These are phyloP conservation scores for Tympanuchus pallidicinctus DNA, from an alignment of 2,113 vertebrate genomes.

Conservation along the genomic window DNA sequence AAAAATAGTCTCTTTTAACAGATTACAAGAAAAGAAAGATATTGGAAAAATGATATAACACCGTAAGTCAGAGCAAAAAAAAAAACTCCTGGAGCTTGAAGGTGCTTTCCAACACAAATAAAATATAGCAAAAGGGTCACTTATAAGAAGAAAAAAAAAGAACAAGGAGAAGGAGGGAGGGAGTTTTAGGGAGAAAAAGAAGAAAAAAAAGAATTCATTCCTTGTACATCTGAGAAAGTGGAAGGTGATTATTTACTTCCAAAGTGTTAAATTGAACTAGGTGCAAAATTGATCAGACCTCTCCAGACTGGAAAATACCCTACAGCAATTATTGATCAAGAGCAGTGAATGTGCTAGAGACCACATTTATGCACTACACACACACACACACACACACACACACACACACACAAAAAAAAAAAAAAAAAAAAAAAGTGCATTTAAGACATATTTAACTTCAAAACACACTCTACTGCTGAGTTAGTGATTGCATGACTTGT, in stretches of 20 bases:
- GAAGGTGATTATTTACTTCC: slow-evolving; percentile 68
- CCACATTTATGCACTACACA: neutral
- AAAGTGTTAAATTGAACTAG: slow-evolving; percentile 67
- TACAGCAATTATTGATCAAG: slow-evolving; percentile 62
- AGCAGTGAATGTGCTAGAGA: slow-evolving; percentile 19
- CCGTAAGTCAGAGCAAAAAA: neutral
- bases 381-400: no score
- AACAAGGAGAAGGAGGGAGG: neutral
- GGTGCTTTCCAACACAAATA: slow-evolving; percentile 54
- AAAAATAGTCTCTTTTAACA: neutral
- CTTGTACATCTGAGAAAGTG: slow-evolving; percentile 64
- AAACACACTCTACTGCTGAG: neutral
- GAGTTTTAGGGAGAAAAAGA: neutral
- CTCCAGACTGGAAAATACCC: slow-evolving; percentile 65
- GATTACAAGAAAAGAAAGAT: neutral
- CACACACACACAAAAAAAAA: neutral
- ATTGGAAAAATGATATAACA: slow-evolving; percentile 20
- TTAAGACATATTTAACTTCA: slow-evolving; percentile 41
- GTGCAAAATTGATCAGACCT: slow-evolving; percentile 72
- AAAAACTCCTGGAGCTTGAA: slow-evolving; percentile 39
- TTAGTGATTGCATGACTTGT: slow-evolving; percentile 8
- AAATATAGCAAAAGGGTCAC: slow-evolving; percentile 15
- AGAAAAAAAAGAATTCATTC: neutral
- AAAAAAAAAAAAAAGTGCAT: neutral
- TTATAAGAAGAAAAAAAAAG: neutral